Evolutionary conservation across 2,113 vertebrate genomes (phyloP).

Genomic region (Anhinga anhinga): DNA sequence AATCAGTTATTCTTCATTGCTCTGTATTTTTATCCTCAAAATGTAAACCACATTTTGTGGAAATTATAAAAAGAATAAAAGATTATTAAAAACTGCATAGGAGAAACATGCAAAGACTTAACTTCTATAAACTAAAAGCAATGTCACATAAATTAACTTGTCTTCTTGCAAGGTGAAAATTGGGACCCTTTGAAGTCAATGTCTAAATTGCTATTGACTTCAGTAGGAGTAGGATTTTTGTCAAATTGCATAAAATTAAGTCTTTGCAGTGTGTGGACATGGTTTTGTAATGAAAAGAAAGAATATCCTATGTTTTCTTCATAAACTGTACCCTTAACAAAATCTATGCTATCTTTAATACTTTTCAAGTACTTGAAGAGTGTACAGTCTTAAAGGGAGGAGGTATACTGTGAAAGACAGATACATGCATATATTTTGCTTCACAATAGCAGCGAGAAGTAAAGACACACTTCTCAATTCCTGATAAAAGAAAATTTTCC

Average conservation of each 20-base stretch:
- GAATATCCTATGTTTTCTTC: background rate
- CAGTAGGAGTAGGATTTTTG: background rate
- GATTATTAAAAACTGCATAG: background rate
- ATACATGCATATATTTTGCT: background rate
- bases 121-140: rapidly evolving
- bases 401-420: background rate
- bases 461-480: background rate
- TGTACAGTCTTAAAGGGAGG: background rate
- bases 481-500: background rate
- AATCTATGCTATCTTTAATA: background rate
- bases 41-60: background rate
- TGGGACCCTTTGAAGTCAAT: background rate
- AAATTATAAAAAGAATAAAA: background rate
- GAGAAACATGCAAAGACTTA: background rate
- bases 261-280: background rate
- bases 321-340: background rate
- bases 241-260: background rate
- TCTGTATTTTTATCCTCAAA: background rate
- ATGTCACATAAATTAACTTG: background rate
- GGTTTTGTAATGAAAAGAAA: background rate
- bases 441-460: background rate
- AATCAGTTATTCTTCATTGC: background rate
- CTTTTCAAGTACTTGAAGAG: background rate
- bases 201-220: background rate
- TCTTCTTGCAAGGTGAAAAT: background rate